A percentile compares a stretch with the other conserved stretches of the same genome.
These are phyloP conservation scores for Drosophila ambigua DNA, from an alignment of 1,140 invertebrate genomes.

Conservation along the genomic window DNA sequence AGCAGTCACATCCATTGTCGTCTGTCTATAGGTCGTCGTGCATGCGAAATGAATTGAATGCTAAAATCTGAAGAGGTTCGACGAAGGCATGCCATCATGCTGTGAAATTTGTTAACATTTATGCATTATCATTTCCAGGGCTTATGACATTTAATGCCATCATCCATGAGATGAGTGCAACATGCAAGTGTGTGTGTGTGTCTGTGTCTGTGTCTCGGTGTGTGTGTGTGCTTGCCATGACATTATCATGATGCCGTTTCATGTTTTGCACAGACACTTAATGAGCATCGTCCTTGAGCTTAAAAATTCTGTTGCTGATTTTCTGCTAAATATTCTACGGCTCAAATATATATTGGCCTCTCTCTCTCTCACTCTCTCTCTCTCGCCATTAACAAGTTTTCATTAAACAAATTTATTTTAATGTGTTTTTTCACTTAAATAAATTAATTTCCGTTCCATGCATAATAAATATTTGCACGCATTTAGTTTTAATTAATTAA, in stretches of 20 bases:
- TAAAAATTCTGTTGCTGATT: no score
- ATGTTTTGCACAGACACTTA: conserved; percentile 2
- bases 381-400: conserved; percentile 10
- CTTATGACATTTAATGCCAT: conserved; percentile 52
- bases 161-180: neutral
- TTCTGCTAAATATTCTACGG: no score
- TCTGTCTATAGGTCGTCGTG: conserved; percentile 47
- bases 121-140: conserved; percentile 58
- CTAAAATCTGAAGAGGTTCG: neutral
- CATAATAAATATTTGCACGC: neutral
- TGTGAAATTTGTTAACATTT: conserved; percentile 73
- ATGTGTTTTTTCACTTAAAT: neutral
- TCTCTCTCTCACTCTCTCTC: neutral
- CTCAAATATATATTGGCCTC: no score
- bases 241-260: no score
- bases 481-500: conserved; percentile 7
- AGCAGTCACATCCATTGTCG: conserved; percentile 24
- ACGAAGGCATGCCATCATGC: conserved; percentile 6
- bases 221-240: neutral
- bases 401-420: neutral
- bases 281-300: conserved; percentile 1
- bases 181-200: neutral
- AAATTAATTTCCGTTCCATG: conserved; percentile 1
- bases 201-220: neutral
- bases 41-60: conserved; percentile 72